Evolutionary conservation across 2,113 vertebrate species (phyloP).

Genomic region (Colinus virginianus): DNA sequence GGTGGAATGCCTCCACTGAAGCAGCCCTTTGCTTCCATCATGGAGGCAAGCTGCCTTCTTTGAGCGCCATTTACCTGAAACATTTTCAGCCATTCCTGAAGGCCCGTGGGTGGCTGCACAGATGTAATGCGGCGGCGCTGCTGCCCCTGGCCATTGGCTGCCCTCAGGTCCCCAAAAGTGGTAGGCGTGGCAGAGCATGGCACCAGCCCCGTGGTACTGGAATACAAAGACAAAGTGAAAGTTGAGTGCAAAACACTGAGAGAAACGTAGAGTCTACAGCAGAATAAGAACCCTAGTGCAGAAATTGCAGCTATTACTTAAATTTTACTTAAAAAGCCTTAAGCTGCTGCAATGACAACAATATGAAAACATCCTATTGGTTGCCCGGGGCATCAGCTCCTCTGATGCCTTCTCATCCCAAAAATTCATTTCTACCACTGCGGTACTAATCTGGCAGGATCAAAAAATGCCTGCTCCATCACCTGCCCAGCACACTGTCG

Average conservation of each 20-base stretch:
- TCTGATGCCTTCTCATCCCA: background rate
- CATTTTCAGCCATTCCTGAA: slow-evolving; percentile 99
- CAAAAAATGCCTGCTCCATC: background rate
- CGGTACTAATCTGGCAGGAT: background rate
- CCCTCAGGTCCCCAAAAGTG: slow-evolving; percentile 95
- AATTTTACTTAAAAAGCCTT: background rate
- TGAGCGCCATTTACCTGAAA: slow-evolving; percentile 89
- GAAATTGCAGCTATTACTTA: background rate
- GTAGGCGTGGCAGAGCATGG: slow-evolving; percentile 96
- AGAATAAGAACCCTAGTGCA: background rate
- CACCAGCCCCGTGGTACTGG: slow-evolving; percentile 94
- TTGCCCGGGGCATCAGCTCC: background rate
- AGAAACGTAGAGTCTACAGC: background rate
- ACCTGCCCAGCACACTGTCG: background rate
- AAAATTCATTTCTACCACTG: slow-evolving; percentile 1
- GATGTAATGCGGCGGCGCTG: slow-evolving; percentile 95
- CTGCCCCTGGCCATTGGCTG: slow-evolving; percentile 96
- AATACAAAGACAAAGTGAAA: slow-evolving; percentile 4
- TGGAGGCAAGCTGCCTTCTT: background rate
- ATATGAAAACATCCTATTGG: background rate
- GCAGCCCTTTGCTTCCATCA: background rate
- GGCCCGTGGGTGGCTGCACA: slow-evolving; percentile 94
- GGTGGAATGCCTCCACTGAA: background rate
- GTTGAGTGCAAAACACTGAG: background rate
- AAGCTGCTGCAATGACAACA: background rate